Percentiles rank a stretch among this genome's conserved stretches.
phyloP scores from a whole-genome alignment of 1,140 invertebrate species.

The Bombus consobrinus region DNA sequence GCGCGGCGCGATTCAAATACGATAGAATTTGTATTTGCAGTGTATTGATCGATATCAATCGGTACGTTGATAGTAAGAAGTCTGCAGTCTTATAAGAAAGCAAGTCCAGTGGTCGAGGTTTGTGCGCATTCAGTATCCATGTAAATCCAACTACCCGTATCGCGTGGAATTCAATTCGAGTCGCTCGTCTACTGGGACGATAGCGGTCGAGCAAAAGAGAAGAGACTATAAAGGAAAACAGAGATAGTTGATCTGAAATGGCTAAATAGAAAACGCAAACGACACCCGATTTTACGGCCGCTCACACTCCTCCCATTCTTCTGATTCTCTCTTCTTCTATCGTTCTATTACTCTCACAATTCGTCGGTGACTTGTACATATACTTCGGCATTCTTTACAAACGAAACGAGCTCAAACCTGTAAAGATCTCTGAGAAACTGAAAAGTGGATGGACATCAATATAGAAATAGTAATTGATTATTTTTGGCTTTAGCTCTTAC shows the following conservation, averaged over 20 bases:
- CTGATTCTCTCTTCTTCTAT: slow-evolving; percentile 36
- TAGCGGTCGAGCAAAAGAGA: slow-evolving; percentile 47
- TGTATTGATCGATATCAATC: slow-evolving; percentile 55
- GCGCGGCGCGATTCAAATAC: neutral
- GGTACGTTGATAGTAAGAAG: slow-evolving; percentile 47
- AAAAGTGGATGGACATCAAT: too few species aligned
- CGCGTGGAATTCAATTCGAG: slow-evolving; percentile 74
- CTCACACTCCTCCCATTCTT: slow-evolving; percentile 69
- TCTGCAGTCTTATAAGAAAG: slow-evolving; percentile 51
- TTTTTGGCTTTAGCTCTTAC: too few species aligned
- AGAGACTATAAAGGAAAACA: slow-evolving; percentile 50
- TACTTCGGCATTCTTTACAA: slow-evolving; percentile 38
- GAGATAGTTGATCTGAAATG: slow-evolving; percentile 72
- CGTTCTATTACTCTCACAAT: slow-evolving; percentile 32
- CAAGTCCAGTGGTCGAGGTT: slow-evolving; percentile 54
- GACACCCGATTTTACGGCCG: slow-evolving; percentile 77
- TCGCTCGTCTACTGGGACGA: slow-evolving; percentile 65
- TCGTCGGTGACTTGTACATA: slow-evolving; percentile 44
- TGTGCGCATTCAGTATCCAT: slow-evolving; percentile 63
- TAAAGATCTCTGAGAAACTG: too few species aligned
- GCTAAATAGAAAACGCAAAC: slow-evolving; percentile 80
- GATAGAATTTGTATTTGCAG: slow-evolving; percentile 16
- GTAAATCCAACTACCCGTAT: slow-evolving; percentile 73
- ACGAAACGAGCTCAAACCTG: neutral
- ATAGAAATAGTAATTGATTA: too few species aligned